A percentile compares a stretch with the other conserved stretches of the same genome.
Evolutionary conservation across 2,797 vertebrate species (phyloP).

Genomic region (Chrysocyon brachyurus): DNA sequence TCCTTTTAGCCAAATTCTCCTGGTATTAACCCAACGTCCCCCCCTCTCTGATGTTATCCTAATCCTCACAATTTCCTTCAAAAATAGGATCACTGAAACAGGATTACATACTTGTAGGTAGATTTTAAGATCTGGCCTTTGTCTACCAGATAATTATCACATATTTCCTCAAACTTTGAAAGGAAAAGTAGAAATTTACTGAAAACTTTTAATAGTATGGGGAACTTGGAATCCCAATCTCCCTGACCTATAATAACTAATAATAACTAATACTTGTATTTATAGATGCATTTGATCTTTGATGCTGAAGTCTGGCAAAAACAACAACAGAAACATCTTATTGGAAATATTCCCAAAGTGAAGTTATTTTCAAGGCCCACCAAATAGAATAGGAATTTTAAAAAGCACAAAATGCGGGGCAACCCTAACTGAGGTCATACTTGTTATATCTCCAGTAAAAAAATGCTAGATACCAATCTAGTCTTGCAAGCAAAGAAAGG

Average conservation of each 20-base stretch:
- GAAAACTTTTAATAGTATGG: background rate
- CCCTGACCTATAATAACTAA: background rate
- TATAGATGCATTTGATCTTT: background rate
- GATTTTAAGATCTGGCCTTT: background rate
- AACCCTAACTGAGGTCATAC: background rate
- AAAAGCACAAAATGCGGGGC: background rate
- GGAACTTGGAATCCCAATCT: background rate
- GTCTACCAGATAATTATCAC: background rate
- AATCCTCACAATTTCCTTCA: background rate
- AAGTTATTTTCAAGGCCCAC: background rate
- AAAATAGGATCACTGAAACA: background rate
- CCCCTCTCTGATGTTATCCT: background rate
- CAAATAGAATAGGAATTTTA: background rate
- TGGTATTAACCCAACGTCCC: background rate
- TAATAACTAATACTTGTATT: background rate
- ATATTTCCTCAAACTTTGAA: background rate
- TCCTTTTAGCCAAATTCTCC: background rate
- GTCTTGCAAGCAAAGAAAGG: background rate
- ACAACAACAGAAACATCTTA: background rate
- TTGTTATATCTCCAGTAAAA: background rate
- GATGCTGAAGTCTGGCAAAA: background rate
- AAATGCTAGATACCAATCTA: background rate
- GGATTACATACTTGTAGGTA: background rate
- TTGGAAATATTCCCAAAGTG: background rate
- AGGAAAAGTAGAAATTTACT: background rate